These are phyloP conservation scores for Lineus longissimus DNA, from an alignment of 1,140 invertebrate genomes.

Conservation along the genomic window DNA sequence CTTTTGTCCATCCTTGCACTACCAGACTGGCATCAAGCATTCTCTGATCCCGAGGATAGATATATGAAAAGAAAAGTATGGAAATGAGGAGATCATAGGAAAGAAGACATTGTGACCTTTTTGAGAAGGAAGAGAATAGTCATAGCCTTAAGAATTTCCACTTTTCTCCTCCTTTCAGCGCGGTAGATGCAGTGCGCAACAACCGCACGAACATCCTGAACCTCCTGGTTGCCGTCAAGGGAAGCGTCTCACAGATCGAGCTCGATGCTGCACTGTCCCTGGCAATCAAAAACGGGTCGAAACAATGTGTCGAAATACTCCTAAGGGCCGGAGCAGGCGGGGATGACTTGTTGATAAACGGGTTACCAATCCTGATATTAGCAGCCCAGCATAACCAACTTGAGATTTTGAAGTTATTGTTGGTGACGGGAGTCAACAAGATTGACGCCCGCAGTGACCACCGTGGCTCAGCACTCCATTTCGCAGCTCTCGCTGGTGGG, in stretches of 20 bases:
- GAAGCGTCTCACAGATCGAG: constrained; percentile 8
- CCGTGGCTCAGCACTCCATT: constrained; percentile 34
- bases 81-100: too few species aligned
- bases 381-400: constrained; percentile 22
- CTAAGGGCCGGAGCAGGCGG: constrained; percentile 7
- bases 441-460: constrained; percentile 18
- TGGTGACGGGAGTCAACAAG: constrained; percentile 18
- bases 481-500: constrained; percentile 30
- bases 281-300: constrained; percentile 14
- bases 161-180: constrained; percentile 16
- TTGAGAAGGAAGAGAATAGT: too few species aligned
- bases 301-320: constrained; percentile 12
- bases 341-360: constrained; percentile 12
- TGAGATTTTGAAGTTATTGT: constrained; percentile 19
- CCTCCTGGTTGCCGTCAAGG: constrained; percentile 13
- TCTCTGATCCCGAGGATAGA: too few species aligned
- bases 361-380: constrained; percentile 26
- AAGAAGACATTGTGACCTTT: too few species aligned
- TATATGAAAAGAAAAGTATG: too few species aligned
- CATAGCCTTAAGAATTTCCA: neutral
- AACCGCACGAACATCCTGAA: constrained; percentile 21
- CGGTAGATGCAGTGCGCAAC: constrained; percentile 19
- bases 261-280: constrained; percentile 9
- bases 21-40: too few species aligned
- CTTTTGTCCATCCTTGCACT: too few species aligned